Conservation (phyloP, 2,113 vertebrate genomes). For the Marcusenius ussheri region DNA sequence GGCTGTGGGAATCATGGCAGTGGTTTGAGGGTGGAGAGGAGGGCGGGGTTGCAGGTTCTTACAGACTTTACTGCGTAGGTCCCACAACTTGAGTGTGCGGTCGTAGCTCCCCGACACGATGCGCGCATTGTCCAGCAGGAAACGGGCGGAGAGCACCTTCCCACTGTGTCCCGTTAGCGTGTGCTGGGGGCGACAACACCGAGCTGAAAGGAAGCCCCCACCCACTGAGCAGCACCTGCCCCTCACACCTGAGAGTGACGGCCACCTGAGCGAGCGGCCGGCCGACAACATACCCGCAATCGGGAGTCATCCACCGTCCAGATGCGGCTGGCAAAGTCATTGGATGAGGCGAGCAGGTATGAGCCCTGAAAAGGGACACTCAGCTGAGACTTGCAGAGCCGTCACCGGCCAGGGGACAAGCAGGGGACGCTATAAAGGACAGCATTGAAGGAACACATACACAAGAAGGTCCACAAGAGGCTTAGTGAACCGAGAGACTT, state of each 20-base stretch:
- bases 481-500: constrained; percentile 49
- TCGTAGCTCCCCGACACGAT: constrained; percentile 97
- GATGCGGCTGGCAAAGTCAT: constrained; percentile 95
- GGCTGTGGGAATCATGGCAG: not conserved
- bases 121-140: constrained; percentile 86
- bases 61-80: constrained; percentile 99
- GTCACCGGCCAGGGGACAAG: not conserved
- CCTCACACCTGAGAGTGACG: not conserved
- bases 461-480: not conserved
- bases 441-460: not conserved
- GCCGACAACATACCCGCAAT: constrained; percentile 71
- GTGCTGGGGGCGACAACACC: constrained; percentile 61
- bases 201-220: not conserved
- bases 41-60: constrained; percentile 47
- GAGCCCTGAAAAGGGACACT: constrained; percentile 66
- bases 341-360: constrained; percentile 88
- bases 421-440: not conserved
- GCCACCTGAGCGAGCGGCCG: not conserved
- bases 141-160: constrained; percentile 91
- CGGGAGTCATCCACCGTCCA: constrained; percentile 97
- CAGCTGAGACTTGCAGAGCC: not conserved
- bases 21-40: not conserved
- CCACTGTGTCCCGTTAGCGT: constrained; percentile 94
- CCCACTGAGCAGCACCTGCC: not conserved
- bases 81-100: constrained; percentile 95